Base-by-base conservation (phyloP, 1,140 invertebrate genomes). In the Zaprionus lachaisei region DNA sequence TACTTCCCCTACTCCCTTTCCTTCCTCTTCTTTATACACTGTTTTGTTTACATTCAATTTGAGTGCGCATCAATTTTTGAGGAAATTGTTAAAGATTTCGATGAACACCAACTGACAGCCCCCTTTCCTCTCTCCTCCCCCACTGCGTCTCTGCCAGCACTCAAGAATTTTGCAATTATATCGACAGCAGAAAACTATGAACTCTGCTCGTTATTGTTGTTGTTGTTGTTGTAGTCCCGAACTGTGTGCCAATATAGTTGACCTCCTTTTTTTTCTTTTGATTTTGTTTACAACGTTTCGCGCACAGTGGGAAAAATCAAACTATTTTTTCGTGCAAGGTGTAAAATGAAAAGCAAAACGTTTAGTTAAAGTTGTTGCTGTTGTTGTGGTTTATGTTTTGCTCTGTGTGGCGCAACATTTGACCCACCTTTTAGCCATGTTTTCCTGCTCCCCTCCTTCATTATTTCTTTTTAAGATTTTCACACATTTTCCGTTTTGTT, bases 301-400 rank as follows among this genome's bases (percentile, higher is more conserved):
- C 28, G 22, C 24, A 56, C 38, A 9, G 64, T 37, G 24, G 62
- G 37, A 37, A 37, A 41, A 54, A 22, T 31, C 55, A 44, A 51
- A 44, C 15, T 41, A 22, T 73, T 49, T 80, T 83, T 83, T 71
- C 54, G 75, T 80, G 58, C 68, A 72, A 84, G 81, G 81, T 83
- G 81, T 84, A 84, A 83, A 83, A 84, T 80, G 77, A 83, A 83
- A 84, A 83, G 81, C 77, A 61, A 80, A 80, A 24, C 72, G 77
- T 80, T 75, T 79, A 83, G 28, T 81, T 66, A 31, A 17, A 49
- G 69, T 62, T 61, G 34, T 26, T 60, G 28, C 49, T 62, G 28
- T 31, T 24, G 24, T 56, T 78, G 47, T 41, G 22, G 47, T 24
- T 51, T 51, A 24, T 51, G 47, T 28, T 71, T 17, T 81, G 60